A percentile compares a stretch with the other conserved stretches of the same genome.
phyloP scores from a whole-genome alignment of 30 jellyfish, hydroid and myxozoan species.

The Turritopsis dohrnii region DNA sequence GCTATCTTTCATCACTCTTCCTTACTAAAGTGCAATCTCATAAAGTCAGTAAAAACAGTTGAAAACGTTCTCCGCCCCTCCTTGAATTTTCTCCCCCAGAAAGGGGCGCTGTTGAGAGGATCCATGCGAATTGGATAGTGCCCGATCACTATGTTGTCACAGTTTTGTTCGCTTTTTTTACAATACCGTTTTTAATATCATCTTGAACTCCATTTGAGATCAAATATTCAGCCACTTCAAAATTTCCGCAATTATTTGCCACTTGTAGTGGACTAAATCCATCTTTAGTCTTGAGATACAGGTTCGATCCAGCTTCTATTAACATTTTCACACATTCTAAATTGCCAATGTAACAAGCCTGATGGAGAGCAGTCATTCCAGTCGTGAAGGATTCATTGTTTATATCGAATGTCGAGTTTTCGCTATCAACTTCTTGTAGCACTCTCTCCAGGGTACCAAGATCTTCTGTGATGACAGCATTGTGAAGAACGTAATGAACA shows the following conservation, averaged over 20 bases:
- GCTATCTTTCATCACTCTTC: too few species aligned
- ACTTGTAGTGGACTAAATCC: not conserved
- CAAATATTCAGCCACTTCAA: slow-evolving; percentile 26
- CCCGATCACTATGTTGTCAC: not conserved
- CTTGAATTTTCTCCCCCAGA: not conserved
- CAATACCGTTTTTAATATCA: slow-evolving; percentile 19
- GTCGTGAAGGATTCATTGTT: not conserved
- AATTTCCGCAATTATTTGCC: slow-evolving; percentile 1
- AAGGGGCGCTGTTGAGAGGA: not conserved
- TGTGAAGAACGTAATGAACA: slow-evolving; percentile 20
- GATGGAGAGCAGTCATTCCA: slow-evolving; percentile 15
- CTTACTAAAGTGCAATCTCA: too few species aligned
- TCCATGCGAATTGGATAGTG: not conserved
- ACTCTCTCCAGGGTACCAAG: slow-evolving; percentile 1
- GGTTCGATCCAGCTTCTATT: slow-evolving; percentile 14
- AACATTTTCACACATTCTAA: slow-evolving; percentile 1
- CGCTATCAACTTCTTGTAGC: not conserved
- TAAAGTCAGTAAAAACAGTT: too few species aligned
- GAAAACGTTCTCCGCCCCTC: not conserved
- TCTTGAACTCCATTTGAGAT: slow-evolving; percentile 8
- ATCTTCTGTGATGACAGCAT: slow-evolving; percentile 21
- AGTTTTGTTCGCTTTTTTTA: not conserved
- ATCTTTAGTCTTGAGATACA: not conserved
- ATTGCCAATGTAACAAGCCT: slow-evolving; percentile 17
- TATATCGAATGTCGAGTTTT: not conserved